These are phyloP conservation scores for Clostera curtula DNA, from an alignment of 2,888 invertebrate genomes.

Conservation along the genomic window DNA sequence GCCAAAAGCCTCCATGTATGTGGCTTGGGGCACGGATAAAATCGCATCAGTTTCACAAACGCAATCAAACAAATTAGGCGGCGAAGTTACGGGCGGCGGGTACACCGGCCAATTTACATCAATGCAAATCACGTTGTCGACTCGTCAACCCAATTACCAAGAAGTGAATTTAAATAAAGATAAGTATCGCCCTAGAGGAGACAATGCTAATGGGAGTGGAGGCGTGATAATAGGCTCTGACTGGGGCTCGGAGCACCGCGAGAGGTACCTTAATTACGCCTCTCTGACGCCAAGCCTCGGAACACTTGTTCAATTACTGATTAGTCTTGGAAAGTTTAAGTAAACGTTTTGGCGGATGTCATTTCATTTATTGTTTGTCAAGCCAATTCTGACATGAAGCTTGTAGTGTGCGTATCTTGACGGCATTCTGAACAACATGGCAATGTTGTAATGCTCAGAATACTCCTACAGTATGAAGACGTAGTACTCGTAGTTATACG, in stretches of 20 bases:
- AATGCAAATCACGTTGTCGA: slow-evolving; percentile 76
- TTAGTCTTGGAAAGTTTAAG: slow-evolving; percentile 55
- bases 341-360: slow-evolving; percentile 23
- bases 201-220: slow-evolving; percentile 73
- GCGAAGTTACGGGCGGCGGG: slow-evolving; percentile 46
- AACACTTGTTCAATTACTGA: slow-evolving; percentile 73
- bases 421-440: too few species aligned
- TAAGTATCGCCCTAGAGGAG: slow-evolving; percentile 74
- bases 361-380: slow-evolving; percentile 2
- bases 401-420: too few species aligned
- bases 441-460: too few species aligned
- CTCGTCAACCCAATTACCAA: slow-evolving; percentile 76
- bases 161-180: slow-evolving; percentile 76
- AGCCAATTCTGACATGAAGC: not conserved
- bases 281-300: slow-evolving; percentile 63
- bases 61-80: slow-evolving; percentile 63
- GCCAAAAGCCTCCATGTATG: too few species aligned
- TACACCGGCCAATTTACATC: slow-evolving; percentile 69
- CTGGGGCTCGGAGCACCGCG: slow-evolving; percentile 50
- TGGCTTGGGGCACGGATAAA: slow-evolving; percentile 25
- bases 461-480: too few species aligned
- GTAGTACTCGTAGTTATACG: too few species aligned
- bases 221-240: slow-evolving; percentile 70
- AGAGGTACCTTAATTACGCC: slow-evolving; percentile 72
- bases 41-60: slow-evolving; percentile 47